Conservation (phyloP, 2,888 invertebrate species). For the Polydrusus tereticollis region DNA sequence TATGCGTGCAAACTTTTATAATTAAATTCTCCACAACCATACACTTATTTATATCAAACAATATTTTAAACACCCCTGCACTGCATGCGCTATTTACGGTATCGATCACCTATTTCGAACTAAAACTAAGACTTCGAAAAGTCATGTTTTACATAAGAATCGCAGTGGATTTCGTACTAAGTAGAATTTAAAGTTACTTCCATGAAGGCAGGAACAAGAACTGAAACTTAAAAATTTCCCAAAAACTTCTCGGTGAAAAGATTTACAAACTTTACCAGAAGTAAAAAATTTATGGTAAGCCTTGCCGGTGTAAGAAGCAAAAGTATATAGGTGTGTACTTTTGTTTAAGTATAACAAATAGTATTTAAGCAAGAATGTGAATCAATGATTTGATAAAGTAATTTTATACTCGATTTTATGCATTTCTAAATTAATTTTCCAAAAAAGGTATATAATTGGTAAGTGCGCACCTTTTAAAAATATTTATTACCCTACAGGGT, state of each 20-base stretch:
- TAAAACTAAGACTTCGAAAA: constrained; percentile 29
- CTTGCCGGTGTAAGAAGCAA: not conserved
- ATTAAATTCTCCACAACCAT: too few species aligned
- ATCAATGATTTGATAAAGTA: too few species aligned
- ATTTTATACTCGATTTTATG: too few species aligned
- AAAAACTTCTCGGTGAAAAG: constrained; percentile 9
- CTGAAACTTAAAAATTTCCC: constrained; percentile 10
- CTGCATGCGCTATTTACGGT: not conserved
- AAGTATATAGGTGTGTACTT: too few species aligned
- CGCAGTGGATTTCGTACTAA: constrained; percentile 19
- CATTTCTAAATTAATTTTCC: too few species aligned
- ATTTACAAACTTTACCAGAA: not conserved
- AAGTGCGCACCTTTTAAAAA: too few species aligned
- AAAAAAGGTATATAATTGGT: too few species aligned
- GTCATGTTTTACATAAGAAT: constrained; percentile 43
- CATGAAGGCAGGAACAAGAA: constrained; percentile 1
- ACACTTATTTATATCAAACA: not conserved
- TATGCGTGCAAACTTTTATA: too few species aligned
- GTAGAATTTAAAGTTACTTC: constrained; percentile 32
- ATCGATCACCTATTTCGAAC: constrained; percentile 32
- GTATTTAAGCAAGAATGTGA: too few species aligned
- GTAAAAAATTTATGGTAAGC: constrained; percentile 7
- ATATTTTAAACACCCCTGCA: constrained; percentile 1
- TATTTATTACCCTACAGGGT: too few species aligned
- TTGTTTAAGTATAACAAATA: too few species aligned